Base-by-base conservation (phyloP, 2,113 vertebrate species). In the Percina caprodes region DNA sequence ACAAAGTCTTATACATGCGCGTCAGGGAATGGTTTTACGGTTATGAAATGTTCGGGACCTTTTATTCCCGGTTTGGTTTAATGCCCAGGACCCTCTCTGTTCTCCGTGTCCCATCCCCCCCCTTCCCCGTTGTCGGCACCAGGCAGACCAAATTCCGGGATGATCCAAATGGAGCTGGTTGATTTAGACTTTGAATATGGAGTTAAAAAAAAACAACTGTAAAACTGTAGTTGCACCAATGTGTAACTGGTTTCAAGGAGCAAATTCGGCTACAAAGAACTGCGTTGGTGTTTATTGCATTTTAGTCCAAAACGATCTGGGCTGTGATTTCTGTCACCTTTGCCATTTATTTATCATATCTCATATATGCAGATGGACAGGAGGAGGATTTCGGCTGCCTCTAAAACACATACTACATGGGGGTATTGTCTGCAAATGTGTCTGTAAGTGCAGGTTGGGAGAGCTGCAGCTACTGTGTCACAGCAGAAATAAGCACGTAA, bases 61-160 rank as follows among this genome's bases (percentile, higher is more conserved):
- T 67, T 65, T 69, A 62, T 63, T 56, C 54, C 61, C 13, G 30
- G 54, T 79, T 83, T 79, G 19, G 14, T 39, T 72, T 42, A 24
- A 48, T 56, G 48, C 52, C 21, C 59, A 10, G 35, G 62, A 70
- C 48, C 42, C 51, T 62, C 51, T 62, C 49, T 51, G 49, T 35
- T 61, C 24, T 21, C 45, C 48, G 8, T 24, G 16, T 69, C 77
- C 84, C 80, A 54, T 70, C 84, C 86, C 84, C 86, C 84, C 85
- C 86, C 11, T 21, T 24, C 2, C 6, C 21, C 13, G 6, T 4
- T 30, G 55, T 39, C 54, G 42, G 72, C 72, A 70, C 52, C 33
- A 46, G 67, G 7, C 16, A 56, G 23, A 76, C 35, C 74, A 49
- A 35, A 80, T 69, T 46, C 42, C 18, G 21, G 66, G 81, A 71